A percentile compares a stretch with the other conserved stretches of the same genome.
Conservation (phyloP, 1,140 invertebrate species). For the Thaumatotibia leucotreta region DNA sequence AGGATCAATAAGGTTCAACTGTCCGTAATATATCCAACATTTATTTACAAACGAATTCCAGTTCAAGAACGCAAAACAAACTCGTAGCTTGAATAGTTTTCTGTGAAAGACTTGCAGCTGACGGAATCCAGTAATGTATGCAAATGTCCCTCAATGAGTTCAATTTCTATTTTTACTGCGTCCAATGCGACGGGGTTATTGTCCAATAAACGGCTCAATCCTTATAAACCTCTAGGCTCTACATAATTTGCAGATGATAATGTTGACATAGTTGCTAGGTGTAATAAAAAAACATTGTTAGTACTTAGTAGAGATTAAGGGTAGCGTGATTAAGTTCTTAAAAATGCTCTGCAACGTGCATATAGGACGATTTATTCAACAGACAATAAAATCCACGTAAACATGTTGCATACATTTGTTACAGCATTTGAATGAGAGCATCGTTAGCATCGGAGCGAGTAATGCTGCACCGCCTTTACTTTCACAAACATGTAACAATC, state of each 20-base stretch:
- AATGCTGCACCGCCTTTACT: not conserved
- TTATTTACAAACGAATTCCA: not conserved
- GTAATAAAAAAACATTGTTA: too few relatives aligned
- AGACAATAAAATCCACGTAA: not conserved
- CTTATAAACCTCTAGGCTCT: not conserved
- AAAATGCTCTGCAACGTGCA: not conserved
- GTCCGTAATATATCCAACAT: not conserved
- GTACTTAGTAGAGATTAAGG: not conserved
- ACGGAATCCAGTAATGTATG: not conserved
- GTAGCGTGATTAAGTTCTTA: not conserved
- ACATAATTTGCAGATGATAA: not conserved
- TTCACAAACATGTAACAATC: constrained; percentile 9
- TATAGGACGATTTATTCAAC: not conserved
- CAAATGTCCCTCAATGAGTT: not conserved
- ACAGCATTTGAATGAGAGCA: constrained; percentile 6
- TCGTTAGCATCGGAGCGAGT: constrained; percentile 9
- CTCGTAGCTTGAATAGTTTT: not conserved
- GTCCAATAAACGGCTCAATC: not conserved
- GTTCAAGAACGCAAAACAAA: not conserved
- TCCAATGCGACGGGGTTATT: not conserved
- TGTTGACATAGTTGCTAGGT: too few relatives aligned
- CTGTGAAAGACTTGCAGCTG: not conserved
- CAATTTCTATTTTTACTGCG: not conserved
- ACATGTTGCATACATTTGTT: not conserved
- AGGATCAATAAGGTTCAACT: not conserved